Base-by-base conservation (phyloP, 2,113 vertebrate genomes). In the Dolichallabes microphthalmus region DNA sequence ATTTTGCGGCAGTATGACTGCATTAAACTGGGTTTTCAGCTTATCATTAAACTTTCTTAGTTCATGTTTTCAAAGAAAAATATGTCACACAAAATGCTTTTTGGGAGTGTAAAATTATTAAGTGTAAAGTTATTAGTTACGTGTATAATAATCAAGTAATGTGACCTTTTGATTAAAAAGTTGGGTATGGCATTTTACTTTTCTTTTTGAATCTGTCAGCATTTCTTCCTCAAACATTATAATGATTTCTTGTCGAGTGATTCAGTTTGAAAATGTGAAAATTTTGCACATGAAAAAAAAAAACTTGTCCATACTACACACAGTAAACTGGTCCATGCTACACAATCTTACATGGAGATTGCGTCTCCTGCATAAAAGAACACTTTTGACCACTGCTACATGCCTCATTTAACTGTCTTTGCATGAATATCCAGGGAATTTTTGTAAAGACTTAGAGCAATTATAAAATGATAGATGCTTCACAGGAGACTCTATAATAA, bases 361-460 rank as follows among this genome's bases (percentile, higher is more conserved):
- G n/a, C 35, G 55, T 78, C 76, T 35, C 14, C 32, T 78, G 55
- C 53, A 39, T 79, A 60, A 79, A 60, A 79, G 0, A 79, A 60
- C 30, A 60, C 60, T 78, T 66, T 39, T 79, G 76, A 79, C 76
- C 55, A 35, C 30, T 58, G 76, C 30, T 79, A 79, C 30, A 60
- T 60, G 55, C 76, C 19, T 79, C 55, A 79, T 79, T 79, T 79
- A 13, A 35, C 76, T 20, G 8, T 60, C 55, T 57, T 58, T 60
- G 55, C 55, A 57, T 32, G 53, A 27, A 7, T 79, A 22, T 79
- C 27, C 55, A 20, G 55, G 55, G 76, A 79, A 60, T 79, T 25
- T 79, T 39, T 39, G 60, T 58, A 79, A 79, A 79, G 76, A 57
- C 53, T 79, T 64, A n/a, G 7, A 64, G 79, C 79, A 80, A 80